Evolutionary conservation across 1,140 invertebrate species (phyloP), one percentile per base, ranked within the genome.

Genomic region (Euura saliciscinereae): DNA sequence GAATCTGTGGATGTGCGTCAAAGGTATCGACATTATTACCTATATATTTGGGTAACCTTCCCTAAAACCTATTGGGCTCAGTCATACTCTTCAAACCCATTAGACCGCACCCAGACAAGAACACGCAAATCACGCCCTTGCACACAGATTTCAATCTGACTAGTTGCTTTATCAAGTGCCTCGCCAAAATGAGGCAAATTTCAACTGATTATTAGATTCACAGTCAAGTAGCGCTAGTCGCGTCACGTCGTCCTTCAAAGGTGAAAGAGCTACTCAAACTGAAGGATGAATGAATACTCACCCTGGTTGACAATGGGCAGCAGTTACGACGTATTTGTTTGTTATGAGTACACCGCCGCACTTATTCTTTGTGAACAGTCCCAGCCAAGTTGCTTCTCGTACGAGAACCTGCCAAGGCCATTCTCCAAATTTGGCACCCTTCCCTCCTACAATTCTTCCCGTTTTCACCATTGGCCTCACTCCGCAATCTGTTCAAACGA

Each of bases 341-440:
- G 94, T 95, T 76, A 97, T 96, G 3, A 98, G 90, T 0, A 98
- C 96, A 45, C 97, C 97, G 8, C 97, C 96, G 82, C 96, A 98
- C 86, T 98, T 98, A 83, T 98, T 97, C 85, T 98, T 98, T n/a
- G 96, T 96, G 83, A 97, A 97, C 1, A 98, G 90, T 2, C 97
- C 97, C 59, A 98, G 87, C 96, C 96, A 98, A 0, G 96, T 97
- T 5, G 95, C 94, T 85, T 98, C 97, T 70, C 95, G 90, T 0
- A 98, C 94, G 28, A 98, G 87, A 2, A 96, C 96, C 83, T 98
- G 96, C 97, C 96, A 98, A 0, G 96, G 96, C 92, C 94, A 98
- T 84, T 95, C 93, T 5, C 96, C 96, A 78, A 96, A 97, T 1
- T 89, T 90, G 4, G 95, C 92, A 71, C 92, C 92, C 84, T 95